A percentile compares a stretch with the other conserved stretches of the same genome.
These are phyloP conservation scores for Siphlonurus alternatus DNA, from an alignment of 2,888 invertebrate genomes.

Conservation along the genomic window DNA sequence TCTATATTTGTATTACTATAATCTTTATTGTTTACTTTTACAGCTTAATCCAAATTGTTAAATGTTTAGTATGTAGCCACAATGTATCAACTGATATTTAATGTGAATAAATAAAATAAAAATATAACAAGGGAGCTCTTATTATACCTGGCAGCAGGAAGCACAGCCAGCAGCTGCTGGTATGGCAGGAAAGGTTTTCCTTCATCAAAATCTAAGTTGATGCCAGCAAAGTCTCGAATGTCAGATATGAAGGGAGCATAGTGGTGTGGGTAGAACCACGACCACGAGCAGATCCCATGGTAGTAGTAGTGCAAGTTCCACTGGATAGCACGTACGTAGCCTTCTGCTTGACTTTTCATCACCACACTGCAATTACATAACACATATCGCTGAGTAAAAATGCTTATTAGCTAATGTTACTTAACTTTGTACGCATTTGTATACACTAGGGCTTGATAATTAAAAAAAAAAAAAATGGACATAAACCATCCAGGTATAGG, in stretches of 20 bases:
- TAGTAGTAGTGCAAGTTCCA: slow-evolving; percentile 97
- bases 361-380: too few species aligned
- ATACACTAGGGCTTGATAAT: background rate
- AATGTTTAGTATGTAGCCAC: too few species aligned
- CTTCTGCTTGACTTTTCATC: too few species aligned
- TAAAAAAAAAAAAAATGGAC: slow-evolving; percentile 13
- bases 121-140: background rate
- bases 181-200: slow-evolving; percentile 85
- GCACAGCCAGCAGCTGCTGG: slow-evolving; percentile 73
- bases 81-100: too few species aligned
- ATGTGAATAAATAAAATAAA: too few species aligned
- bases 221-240: slow-evolving; percentile 58
- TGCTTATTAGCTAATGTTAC: slow-evolving; percentile 51
- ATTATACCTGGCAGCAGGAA: slow-evolving; percentile 54
- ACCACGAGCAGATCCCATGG: slow-evolving; percentile 92
- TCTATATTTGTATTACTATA: too few species aligned
- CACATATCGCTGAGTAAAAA: too few species aligned
- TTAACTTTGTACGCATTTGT: slow-evolving; percentile 43
- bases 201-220: slow-evolving; percentile 65
- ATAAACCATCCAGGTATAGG: too few species aligned
- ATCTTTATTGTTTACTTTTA: too few species aligned
- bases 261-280: slow-evolving; percentile 96
- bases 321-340: slow-evolving; percentile 84
- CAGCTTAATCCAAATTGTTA: too few species aligned
- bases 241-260: slow-evolving; percentile 96